Percentiles rank a stretch among this genome's conserved stretches.
Conservation (phyloP, 2,797 vertebrate genomes). For the Leptoclinus maculatus region DNA sequence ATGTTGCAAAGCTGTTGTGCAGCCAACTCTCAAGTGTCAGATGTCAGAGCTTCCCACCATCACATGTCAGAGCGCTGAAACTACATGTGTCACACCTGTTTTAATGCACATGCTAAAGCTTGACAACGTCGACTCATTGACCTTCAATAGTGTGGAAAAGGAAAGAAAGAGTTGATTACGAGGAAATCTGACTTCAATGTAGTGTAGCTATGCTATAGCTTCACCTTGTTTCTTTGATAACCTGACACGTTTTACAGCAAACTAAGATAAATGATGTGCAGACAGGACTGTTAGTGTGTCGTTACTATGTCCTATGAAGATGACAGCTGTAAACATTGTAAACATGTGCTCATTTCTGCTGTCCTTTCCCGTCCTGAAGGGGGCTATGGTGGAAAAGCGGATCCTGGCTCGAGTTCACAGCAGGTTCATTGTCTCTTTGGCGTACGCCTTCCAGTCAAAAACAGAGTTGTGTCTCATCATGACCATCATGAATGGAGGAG, state of each 20-base stretch:
- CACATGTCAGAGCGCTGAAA: not conserved
- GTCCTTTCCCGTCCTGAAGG: slow-evolving; percentile 62
- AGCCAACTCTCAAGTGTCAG: not conserved
- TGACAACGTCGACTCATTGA: not conserved
- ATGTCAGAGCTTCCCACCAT: not conserved
- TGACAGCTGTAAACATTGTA: not conserved
- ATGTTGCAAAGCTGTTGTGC: not conserved
- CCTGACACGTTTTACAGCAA: not conserved
- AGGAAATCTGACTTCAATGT: not conserved
- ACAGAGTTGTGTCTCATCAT: slow-evolving; percentile 91
- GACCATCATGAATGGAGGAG: slow-evolving; percentile 94
- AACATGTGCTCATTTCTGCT: not conserved
- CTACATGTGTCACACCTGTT: not conserved
- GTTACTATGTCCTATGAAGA: not conserved
- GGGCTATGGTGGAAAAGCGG: slow-evolving; percentile 90
- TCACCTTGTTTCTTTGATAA: not conserved
- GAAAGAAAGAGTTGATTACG: not conserved
- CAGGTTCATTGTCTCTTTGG: slow-evolving; percentile 89
- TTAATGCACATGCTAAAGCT: not conserved
- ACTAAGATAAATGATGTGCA: not conserved
- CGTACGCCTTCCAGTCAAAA: slow-evolving; percentile 90
- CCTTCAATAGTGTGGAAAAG: fast-evolving
- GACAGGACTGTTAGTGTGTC: not conserved
- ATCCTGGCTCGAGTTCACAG: slow-evolving; percentile 89
- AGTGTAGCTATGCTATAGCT: not conserved